Percentiles rank a stretch among this genome's conserved stretches.
Conservation (phyloP, 2,888 invertebrate genomes). For the Disparrhopalites patrizii region DNA sequence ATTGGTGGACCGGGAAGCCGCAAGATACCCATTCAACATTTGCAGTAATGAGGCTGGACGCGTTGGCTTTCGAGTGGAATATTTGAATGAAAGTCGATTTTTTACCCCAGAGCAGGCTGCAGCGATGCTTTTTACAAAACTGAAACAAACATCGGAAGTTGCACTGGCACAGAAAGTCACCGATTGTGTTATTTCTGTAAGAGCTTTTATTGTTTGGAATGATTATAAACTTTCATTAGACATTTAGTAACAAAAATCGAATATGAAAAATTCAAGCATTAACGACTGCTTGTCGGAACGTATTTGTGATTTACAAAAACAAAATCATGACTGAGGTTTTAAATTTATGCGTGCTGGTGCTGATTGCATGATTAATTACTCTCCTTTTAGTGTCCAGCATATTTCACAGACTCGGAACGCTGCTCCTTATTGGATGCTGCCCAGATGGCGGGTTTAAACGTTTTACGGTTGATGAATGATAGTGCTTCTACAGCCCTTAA, state of each 20-base stretch:
- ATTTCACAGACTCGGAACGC: slow-evolving; percentile 91
- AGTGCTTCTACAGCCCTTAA: slow-evolving; percentile 93
- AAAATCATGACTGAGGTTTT: not conserved
- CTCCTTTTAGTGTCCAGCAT: slow-evolving; percentile 62
- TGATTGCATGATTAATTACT: not conserved
- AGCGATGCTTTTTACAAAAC: slow-evolving; percentile 93
- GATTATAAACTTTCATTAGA: too few relatives aligned
- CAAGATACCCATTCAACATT: slow-evolving; percentile 72
- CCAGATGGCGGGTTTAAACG: slow-evolving; percentile 87
- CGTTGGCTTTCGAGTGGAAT: slow-evolving; percentile 73
- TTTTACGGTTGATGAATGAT: slow-evolving; percentile 92
- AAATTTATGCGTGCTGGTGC: not conserved
- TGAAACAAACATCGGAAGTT: slow-evolving; percentile 83
- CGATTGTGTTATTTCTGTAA: slow-evolving; percentile 87
- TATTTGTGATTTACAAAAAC: too few relatives aligned
- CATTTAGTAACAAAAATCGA: not conserved
- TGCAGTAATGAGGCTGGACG: slow-evolving; percentile 71
- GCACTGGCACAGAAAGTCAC: slow-evolving; percentile 86
- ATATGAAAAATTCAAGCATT: too few relatives aligned
- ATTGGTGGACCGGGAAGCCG: slow-evolving; percentile 76
- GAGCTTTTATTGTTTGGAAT: too few relatives aligned
- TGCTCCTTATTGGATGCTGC: slow-evolving; percentile 88
- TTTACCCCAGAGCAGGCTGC: slow-evolving; percentile 92
- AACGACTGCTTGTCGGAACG: too few relatives aligned
- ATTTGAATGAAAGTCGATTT: slow-evolving; percentile 76